Conservation (phyloP, 2,797 vertebrate species). For the Chelidonichthys spinosus region DNA sequence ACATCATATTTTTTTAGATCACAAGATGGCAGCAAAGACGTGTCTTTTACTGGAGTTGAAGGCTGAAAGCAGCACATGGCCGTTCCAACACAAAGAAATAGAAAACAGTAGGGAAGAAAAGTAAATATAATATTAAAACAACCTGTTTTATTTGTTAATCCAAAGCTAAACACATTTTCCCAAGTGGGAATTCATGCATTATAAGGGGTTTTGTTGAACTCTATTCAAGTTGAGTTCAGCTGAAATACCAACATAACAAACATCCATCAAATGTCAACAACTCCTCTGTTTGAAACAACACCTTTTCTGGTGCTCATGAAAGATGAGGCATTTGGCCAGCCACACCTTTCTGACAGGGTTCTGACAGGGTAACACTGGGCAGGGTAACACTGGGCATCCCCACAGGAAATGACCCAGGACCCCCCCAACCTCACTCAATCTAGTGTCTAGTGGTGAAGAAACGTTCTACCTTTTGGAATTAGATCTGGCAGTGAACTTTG, state of each 20-base stretch:
- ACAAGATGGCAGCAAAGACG: constrained; percentile 56
- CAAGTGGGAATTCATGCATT: background rate
- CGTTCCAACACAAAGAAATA: background rate
- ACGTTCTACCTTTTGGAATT: background rate
- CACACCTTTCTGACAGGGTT: background rate
- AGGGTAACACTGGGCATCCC: background rate
- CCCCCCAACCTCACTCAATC: too few relatives aligned
- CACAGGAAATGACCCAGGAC: background rate
- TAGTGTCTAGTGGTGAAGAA: background rate
- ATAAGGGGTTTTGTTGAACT: background rate
- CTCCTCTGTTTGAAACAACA: background rate
- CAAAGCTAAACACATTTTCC: background rate
- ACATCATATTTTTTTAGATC: background rate
- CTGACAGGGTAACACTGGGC: background rate
- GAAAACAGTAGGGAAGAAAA: background rate
- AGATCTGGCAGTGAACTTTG: too few relatives aligned
- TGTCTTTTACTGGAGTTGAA: background rate
- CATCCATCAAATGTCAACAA: too few relatives aligned
- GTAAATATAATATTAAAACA: background rate
- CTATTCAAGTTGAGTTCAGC: background rate
- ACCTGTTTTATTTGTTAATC: background rate
- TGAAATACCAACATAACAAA: background rate
- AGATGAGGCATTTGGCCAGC: constrained; percentile 4
- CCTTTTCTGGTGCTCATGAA: constrained; percentile 4
- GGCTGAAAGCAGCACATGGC: too few relatives aligned